These are phyloP conservation scores for Cephalopholis sonnerati DNA, from an alignment of 2,113 vertebrate genomes.

Conservation along the genomic window DNA sequence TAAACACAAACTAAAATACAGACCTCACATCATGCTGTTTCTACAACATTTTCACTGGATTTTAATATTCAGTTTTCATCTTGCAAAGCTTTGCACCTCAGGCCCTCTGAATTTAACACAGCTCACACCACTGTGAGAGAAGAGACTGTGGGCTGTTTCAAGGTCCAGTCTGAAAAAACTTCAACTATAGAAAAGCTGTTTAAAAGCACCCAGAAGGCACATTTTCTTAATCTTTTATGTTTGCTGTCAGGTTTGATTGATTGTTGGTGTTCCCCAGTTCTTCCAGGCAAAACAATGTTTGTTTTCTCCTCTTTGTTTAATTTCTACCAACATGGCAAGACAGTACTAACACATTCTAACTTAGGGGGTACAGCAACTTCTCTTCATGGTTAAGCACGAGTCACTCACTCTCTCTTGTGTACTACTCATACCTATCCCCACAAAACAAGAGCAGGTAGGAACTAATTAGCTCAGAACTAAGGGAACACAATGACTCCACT, in stretches of 20 bases:
- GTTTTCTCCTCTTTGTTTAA: no score
- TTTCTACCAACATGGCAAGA: no score
- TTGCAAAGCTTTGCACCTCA: not conserved
- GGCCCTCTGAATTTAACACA: not conserved
- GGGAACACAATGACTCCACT: no score
- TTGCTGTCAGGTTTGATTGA: not conserved
- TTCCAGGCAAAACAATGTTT: no score
- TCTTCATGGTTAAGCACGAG: no score
- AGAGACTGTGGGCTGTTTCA: not conserved
- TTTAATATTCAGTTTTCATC: not conserved
- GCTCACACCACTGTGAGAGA: not conserved
- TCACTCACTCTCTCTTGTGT: no score
- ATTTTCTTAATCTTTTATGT: not conserved
- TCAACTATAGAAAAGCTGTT: not conserved
- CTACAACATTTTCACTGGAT: not conserved
- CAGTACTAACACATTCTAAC: no score
- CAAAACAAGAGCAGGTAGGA: no score
- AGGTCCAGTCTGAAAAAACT: not conserved
- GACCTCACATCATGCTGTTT: not conserved
- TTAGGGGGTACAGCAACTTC: no score
- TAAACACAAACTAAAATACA: not conserved
- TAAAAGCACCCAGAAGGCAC: not conserved
- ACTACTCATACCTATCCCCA: no score
- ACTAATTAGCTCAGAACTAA: no score
- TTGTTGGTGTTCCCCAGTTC: no score